Percentiles rank a stretch among this genome's conserved stretches.
These are phyloP conservation scores for Columbina picui DNA, from an alignment of 2,113 vertebrate species.

Conservation along the genomic window DNA sequence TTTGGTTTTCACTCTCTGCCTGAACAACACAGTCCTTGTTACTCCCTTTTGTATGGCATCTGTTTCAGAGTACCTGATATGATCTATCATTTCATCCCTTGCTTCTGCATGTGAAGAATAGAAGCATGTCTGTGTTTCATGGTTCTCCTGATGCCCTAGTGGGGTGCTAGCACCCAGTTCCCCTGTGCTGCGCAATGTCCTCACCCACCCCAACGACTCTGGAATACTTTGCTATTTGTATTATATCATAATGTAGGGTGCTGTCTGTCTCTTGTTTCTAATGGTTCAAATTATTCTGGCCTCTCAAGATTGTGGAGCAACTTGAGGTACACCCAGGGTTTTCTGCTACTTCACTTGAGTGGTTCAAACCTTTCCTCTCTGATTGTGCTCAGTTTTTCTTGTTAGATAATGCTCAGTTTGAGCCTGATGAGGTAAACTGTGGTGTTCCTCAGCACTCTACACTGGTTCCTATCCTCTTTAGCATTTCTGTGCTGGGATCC, in stretches of 20 bases:
- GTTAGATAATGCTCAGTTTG: conserved; percentile 17
- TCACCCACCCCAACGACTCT: not conserved
- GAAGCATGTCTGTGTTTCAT: not conserved
- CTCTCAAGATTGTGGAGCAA: not conserved
- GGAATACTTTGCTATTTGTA: not conserved
- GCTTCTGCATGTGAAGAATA: not conserved
- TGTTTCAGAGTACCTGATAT: not conserved
- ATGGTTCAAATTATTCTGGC: not conserved
- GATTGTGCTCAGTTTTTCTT: not conserved
- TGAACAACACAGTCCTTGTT: not conserved
- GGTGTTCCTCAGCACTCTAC: not conserved
- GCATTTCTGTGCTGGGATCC: conserved; percentile 18
- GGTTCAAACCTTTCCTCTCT: conserved; percentile 20
- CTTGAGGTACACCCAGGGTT: not conserved
- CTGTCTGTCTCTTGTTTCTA: not conserved
- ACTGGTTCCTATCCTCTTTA: not conserved
- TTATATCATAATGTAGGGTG: not conserved
- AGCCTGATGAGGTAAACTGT: conserved; percentile 3
- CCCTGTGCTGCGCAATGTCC: not conserved
- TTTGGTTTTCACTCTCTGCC: not conserved
- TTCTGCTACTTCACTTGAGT: not conserved
- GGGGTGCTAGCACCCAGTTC: not conserved
- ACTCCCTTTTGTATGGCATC: not conserved
- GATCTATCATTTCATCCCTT: not conserved
- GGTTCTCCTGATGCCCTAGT: not conserved